Conservation (phyloP, 1,140 invertebrate species). For the Ostrea edulis region DNA sequence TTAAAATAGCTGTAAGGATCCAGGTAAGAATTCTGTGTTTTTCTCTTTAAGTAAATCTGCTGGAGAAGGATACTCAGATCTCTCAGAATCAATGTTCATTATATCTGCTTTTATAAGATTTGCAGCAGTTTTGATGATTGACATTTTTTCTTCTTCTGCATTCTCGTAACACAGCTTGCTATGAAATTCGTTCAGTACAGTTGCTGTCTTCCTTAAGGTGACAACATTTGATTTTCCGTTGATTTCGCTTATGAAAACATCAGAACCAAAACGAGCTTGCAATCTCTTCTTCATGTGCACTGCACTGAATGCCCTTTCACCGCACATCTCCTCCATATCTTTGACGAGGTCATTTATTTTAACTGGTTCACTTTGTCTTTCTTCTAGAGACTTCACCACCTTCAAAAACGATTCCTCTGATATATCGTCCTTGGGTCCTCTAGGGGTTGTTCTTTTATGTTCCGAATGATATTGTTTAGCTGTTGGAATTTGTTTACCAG, state of each 20-base stretch:
- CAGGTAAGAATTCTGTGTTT: conserved; percentile 49
- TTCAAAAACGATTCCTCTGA: too few species aligned
- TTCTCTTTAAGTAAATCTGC: conserved; percentile 26
- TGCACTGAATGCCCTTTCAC: conserved; percentile 48
- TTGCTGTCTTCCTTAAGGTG: conserved; percentile 48
- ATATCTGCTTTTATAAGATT: conserved; percentile 58
- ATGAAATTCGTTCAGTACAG: conserved; percentile 52
- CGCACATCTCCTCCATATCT: too few species aligned
- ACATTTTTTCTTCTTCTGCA: not conserved
- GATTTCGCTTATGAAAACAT: conserved; percentile 54
- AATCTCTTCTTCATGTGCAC: conserved; percentile 57
- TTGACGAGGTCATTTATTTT: too few species aligned
- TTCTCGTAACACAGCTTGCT: not conserved
- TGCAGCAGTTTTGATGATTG: conserved; percentile 53
- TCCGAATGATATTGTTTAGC: too few species aligned
- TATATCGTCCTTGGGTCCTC: too few species aligned
- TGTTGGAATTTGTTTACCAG: too few species aligned
- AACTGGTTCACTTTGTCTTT: too few species aligned
- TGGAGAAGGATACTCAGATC: conserved; percentile 44
- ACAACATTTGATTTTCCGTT: conserved; percentile 55
- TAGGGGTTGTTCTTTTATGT: too few species aligned
- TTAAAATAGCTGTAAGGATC: too few species aligned
- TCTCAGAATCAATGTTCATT: not conserved
- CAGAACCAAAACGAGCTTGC: conserved; percentile 53
- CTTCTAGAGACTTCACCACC: too few species aligned